Percentiles rank a stretch among this genome's conserved stretches.
Evolutionary conservation across 2,113 vertebrate species (phyloP).

Genomic region (Chauna torquata): DNA sequence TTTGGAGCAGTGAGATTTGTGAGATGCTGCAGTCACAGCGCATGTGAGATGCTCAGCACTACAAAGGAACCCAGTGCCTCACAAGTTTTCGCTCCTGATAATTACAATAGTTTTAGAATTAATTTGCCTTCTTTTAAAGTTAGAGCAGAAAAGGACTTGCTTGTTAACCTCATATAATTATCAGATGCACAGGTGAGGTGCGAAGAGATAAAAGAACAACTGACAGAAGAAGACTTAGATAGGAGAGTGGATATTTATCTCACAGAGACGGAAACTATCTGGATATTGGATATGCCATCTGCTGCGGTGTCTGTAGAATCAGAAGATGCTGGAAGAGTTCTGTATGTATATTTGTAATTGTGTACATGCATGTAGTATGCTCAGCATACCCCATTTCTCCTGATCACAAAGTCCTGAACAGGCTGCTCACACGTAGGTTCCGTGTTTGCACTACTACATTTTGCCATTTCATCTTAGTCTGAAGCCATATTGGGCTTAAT

Average conservation of each 20-base stretch:
- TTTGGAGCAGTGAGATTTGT: not conserved
- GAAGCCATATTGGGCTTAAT: not conserved
- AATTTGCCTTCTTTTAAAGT: not conserved
- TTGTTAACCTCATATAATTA: not conserved
- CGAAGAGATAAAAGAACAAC: constrained; percentile 55
- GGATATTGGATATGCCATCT: constrained; percentile 80
- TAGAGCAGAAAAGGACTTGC: not conserved
- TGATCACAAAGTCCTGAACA: not conserved
- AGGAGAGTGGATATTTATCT: constrained; percentile 75
- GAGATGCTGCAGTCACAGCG: not conserved
- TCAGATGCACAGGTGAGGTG: constrained; percentile 72
- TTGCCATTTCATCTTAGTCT: not conserved
- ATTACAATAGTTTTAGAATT: not conserved
- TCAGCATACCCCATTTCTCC: not conserved
- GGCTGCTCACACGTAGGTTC: not conserved
- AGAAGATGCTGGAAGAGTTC: constrained; percentile 74
- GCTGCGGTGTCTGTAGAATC: constrained; percentile 76
- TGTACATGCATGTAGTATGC: not conserved
- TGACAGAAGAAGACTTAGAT: constrained; percentile 78
- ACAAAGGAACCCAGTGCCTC: not conserved
- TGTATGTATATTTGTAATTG: constrained; percentile 65
- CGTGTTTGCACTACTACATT: not conserved
- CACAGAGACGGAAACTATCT: constrained; percentile 81
- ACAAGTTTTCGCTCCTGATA: not conserved
- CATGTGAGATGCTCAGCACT: not conserved